Evolutionary conservation across 2,888 invertebrate species (phyloP).

Genomic region (Sisyra nigra): DNA sequence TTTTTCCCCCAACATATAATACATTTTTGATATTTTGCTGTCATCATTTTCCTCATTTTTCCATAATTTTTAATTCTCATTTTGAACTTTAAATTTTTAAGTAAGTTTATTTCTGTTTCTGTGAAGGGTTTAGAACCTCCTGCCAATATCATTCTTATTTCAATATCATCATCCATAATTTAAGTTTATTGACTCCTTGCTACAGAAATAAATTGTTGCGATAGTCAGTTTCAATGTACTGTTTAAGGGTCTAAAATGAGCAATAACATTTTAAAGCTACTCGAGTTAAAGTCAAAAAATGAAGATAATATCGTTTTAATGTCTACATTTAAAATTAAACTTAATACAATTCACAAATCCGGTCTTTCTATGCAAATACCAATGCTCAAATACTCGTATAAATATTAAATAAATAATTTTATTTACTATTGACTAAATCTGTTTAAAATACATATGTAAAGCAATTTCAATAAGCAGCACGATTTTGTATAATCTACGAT

Average conservation of each 20-base stretch:
- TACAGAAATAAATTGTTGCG: slow-evolving; percentile 9
- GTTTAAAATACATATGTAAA: too few relatives aligned
- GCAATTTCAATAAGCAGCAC: too few relatives aligned
- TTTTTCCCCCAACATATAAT: slow-evolving; percentile 6
- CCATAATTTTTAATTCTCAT: slow-evolving; percentile 6
- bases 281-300: too few relatives aligned
- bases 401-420: too few relatives aligned
- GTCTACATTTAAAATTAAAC: too few relatives aligned
- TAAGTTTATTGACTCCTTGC: slow-evolving; percentile 8
- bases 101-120: slow-evolving; percentile 9
- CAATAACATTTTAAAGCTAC: too few relatives aligned
- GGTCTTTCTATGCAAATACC: too few relatives aligned
- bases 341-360: too few relatives aligned
- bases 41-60: slow-evolving; percentile 9
- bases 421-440: too few relatives aligned
- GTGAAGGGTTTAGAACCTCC: slow-evolving; percentile 10
- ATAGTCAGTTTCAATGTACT: slow-evolving; percentile 8
- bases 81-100: slow-evolving; percentile 9
- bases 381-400: too few relatives aligned
- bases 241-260: slow-evolving; percentile 8
- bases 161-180: slow-evolving; percentile 8
- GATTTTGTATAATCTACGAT: too few relatives aligned
- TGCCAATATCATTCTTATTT: slow-evolving; percentile 10
- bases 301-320: too few relatives aligned
- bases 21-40: slow-evolving; percentile 6